A percentile compares a stretch with the other conserved stretches of the same genome.
Conservation (phyloP, 2,797 vertebrate genomes). For the Spea hammondii region DNA sequence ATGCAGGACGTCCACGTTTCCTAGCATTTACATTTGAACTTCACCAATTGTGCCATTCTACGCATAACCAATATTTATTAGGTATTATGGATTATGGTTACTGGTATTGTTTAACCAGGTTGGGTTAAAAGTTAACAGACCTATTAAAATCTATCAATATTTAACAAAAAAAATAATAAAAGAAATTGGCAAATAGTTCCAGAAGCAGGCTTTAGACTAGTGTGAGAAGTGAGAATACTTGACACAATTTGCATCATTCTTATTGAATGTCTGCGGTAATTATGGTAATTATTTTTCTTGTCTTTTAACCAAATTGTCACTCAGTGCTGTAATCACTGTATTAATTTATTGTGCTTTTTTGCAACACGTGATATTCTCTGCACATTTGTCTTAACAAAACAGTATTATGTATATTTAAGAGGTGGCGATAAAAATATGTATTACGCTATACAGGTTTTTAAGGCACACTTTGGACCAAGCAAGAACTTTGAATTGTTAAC, state of each 20-base stretch:
- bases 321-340: conserved; percentile 1
- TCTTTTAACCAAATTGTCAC: conserved; percentile 16
- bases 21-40: too few relatives aligned
- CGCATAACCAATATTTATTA: too few relatives aligned
- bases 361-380: conserved; percentile 7
- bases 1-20: too few relatives aligned
- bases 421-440: conserved; percentile 12
- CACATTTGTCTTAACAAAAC: conserved; percentile 50
- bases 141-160: too few relatives aligned
- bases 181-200: not conserved
- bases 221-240: conserved; percentile 1
- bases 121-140: too few relatives aligned
- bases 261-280: conserved; percentile 8
- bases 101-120: too few relatives aligned
- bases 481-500: conserved; percentile 17
- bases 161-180: too few relatives aligned
- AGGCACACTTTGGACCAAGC: conserved; percentile 50
- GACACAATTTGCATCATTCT: conserved; percentile 1
- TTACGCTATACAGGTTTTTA: conserved; percentile 15
- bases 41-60: too few relatives aligned
- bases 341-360: conserved; percentile 23
- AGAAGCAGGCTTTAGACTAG: not conserved
- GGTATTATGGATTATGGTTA: too few relatives aligned
- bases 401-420: conserved; percentile 52
- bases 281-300: conserved; percentile 17